Evolutionary conservation across 2,113 vertebrate species (phyloP), one percentile per base, ranked within the genome.

Genomic region (Dinomys branickii): DNA sequence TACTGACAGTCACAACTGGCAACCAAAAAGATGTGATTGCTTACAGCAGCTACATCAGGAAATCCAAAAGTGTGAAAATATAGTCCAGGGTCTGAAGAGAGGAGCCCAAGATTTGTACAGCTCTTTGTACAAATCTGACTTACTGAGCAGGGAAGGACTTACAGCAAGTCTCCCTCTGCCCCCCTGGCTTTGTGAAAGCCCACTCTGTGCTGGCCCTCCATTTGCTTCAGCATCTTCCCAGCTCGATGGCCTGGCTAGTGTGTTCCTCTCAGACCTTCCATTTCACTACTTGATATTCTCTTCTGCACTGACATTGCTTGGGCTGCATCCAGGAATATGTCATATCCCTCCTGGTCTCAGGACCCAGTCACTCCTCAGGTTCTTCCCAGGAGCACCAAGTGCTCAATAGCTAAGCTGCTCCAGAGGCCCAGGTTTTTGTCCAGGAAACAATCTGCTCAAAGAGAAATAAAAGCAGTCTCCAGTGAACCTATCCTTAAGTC

Each of bases 391-490:
- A 71, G 12, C 19, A 56, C 11, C 69, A 95, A 91, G 19, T 59
- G 7, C 28, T 38, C 2, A 5, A 38, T 17, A 75, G n/a, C 6
- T 75, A 59, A 86, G 52, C 33, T 38, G 33, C 33, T 59, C 16
- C 20, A 22, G 8, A 50, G 12, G 50, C 19, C 85, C n/a, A 50
- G n/a, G 20, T 13, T 38, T 92, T 75, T 81, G 13, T 96, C 16
- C 65, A 90, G 30, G 58, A 82, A 96, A 38, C 90, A 63, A 12
- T 65, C 28, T 85, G 30, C 8, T n/a, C 92, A 84, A 95, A 82
- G 26, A 82, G 94, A 94, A 97, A 90, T 78, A 90, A 97, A 96
- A 73, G 58, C 77, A 14, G 3, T 58, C 92, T 97, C 58, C 35
- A 71, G 41, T 58, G 90, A 88, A 97, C 96, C 91, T 96, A 83